Evolutionary conservation across 2,113 vertebrate genomes (phyloP).

Genomic region (Papio anubis): DNA sequence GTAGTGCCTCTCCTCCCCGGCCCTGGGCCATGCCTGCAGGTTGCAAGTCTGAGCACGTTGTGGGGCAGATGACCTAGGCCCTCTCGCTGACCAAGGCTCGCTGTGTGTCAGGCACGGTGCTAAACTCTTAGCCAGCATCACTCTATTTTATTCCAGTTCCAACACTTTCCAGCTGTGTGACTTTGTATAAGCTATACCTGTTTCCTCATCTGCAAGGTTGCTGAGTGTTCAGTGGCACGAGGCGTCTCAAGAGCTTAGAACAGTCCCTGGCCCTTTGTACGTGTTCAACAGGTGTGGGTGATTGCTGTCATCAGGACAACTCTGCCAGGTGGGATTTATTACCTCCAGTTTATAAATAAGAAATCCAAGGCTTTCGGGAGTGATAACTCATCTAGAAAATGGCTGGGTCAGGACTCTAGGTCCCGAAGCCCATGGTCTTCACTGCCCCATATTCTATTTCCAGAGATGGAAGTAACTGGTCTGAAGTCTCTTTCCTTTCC

Average conservation of each 20-base stretch:
- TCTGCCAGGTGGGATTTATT: neutral
- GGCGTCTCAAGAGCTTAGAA: neutral
- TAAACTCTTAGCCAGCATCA: neutral
- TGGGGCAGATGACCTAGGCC: neutral
- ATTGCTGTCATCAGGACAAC: neutral
- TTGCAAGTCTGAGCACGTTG: neutral
- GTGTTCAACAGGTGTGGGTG: neutral
- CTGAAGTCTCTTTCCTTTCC: neutral
- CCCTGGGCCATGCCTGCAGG: neutral
- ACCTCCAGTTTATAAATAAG: neutral
- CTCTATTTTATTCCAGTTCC: neutral
- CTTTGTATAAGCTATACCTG: neutral
- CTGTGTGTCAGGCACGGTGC: neutral
- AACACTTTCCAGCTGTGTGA: neutral
- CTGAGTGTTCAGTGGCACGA: neutral
- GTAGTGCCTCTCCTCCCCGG: neutral
- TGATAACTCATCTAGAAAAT: neutral
- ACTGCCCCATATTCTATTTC: neutral
- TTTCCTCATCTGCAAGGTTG: neutral
- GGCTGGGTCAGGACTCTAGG: neutral
- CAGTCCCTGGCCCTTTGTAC: neutral
- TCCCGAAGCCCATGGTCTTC: neutral
- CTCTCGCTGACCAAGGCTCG: neutral
- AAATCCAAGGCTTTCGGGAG: neutral
- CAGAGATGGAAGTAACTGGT: neutral